Base-by-base conservation (phyloP, 2,797 vertebrate species). In the Pyrrhura leucotis region DNA sequence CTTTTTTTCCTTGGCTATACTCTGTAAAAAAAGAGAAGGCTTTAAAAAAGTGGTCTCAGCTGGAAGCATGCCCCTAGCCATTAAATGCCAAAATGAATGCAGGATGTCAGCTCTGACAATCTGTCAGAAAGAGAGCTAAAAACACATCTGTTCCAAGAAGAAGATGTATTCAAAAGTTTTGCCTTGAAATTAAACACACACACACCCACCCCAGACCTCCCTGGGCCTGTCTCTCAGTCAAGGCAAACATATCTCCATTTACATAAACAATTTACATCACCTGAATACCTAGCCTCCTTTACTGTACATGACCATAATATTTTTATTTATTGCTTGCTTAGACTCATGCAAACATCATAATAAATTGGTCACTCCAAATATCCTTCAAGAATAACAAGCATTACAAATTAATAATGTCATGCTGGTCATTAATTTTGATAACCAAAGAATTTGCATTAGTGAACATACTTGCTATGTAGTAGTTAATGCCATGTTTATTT, bases 371-470 rank as follows among this genome's bases (percentile, higher is more conserved):
- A 45, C 50, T 90, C 20, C 54, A 83, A 73, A 79, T 31, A 92
- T 6, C 59, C 29, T 76, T 92, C 66, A 86, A 66, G 23, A 78
- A 63, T 81, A 88, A 94, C 50, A 84, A 82, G 54, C 53, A 37
- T 88, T 78, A 69, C 54, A 0, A 87, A 95, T 94, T 88, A 88
- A 86, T 84, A 84, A 93, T 93, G 82, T 88, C 95, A 92, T 9
- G 22, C 82, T 92, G 76, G 76, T 73, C 69, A 79, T 94, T 95
- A 92, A 94, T 91, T 96, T 86, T 93, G 87, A 88, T 90, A 84
- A 84, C 59, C 73, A 39, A 71, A 88, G 47, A 69, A 91, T 93
- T 73, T 69, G 35, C 31, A 66, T 90, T 92, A 92, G 69, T 59
- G 79, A 93, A 69, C 37, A 29, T 54, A 40, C 35, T 88, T 69